phyloP scores from a whole-genome alignment of 2,113 vertebrate genomes.

The Capreolus pygargus region DNA sequence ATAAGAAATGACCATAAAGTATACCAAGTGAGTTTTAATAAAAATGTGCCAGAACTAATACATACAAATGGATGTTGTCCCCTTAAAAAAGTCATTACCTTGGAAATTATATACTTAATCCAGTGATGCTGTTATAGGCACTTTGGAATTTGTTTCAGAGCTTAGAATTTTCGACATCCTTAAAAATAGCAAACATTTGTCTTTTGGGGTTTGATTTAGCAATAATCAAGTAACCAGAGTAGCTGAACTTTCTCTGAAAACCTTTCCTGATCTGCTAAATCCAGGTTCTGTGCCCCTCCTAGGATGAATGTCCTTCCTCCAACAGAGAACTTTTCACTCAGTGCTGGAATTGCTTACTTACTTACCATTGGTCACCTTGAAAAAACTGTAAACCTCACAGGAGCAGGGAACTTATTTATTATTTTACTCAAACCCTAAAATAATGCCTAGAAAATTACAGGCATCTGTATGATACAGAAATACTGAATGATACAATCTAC shows the following conservation, averaged over 20 bases:
- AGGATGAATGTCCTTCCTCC: not conserved
- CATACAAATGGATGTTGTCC: not conserved
- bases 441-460: conserved; percentile 11
- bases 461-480: not conserved
- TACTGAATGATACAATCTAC: not conserved
- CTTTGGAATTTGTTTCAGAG: conserved; percentile 8
- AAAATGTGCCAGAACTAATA: conserved; percentile 20
- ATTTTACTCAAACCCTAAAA: not conserved
- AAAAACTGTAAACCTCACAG: not conserved
- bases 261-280: not conserved
- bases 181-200: not conserved
- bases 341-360: not conserved
- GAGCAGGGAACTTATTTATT: not conserved
- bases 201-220: not conserved
- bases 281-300: not conserved
- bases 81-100: conserved; percentile 13
- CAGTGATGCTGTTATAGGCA: not conserved
- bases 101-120: not conserved
- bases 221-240: not conserved
- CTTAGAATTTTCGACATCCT: not conserved
- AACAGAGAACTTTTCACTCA: not conserved
- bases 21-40: not conserved
- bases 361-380: not conserved
- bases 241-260: not conserved
- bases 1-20: not conserved